phyloP scores from a whole-genome alignment of 1,140 invertebrate species.

The Ectropis grisescens region DNA sequence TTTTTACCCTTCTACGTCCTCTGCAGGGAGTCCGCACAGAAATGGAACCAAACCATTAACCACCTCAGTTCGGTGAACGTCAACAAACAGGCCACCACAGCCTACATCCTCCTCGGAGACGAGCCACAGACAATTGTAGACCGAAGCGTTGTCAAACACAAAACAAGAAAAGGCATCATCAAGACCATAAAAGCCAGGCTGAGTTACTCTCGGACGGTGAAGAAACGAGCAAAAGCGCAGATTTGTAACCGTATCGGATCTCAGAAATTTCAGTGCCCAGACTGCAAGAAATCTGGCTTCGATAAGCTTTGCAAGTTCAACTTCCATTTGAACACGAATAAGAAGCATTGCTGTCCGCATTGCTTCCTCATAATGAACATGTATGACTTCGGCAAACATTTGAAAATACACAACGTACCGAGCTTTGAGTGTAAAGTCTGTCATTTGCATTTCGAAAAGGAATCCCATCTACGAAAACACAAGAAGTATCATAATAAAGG shows the following conservation, averaged over 20 bases:
- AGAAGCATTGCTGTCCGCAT: slow-evolving; percentile 10
- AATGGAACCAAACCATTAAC: slow-evolving; percentile 11
- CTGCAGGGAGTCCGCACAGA: slow-evolving; percentile 12
- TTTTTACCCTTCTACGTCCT: slow-evolving; percentile 13
- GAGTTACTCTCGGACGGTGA: too few relatives aligned
- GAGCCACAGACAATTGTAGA: too few relatives aligned
- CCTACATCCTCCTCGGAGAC: slow-evolving; percentile 8
- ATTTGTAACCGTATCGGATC: too few relatives aligned
- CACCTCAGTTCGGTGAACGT: slow-evolving; percentile 2
- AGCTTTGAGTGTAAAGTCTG: slow-evolving; percentile 13
- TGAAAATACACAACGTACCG: slow-evolving; percentile 6
- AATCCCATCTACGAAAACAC: slow-evolving; percentile 5
- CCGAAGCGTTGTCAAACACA: too few relatives aligned
- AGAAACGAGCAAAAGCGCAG: too few relatives aligned
- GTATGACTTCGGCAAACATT: slow-evolving; percentile 7
- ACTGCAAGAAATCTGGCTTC: slow-evolving; percentile 13
- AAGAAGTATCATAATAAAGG: slow-evolving; percentile 6
- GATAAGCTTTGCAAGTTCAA: slow-evolving; percentile 9
- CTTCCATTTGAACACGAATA: slow-evolving; percentile 13
- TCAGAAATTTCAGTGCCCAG: slow-evolving; percentile 12
- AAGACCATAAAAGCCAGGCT: too few relatives aligned
- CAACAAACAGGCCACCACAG: slow-evolving; percentile 6
- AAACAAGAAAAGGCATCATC: too few relatives aligned
- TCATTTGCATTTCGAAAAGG: slow-evolving; percentile 8
- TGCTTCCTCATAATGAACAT: slow-evolving; percentile 14